phyloP scores from a whole-genome alignment of 1,140 invertebrate genomes.

The Ericerus pela region DNA sequence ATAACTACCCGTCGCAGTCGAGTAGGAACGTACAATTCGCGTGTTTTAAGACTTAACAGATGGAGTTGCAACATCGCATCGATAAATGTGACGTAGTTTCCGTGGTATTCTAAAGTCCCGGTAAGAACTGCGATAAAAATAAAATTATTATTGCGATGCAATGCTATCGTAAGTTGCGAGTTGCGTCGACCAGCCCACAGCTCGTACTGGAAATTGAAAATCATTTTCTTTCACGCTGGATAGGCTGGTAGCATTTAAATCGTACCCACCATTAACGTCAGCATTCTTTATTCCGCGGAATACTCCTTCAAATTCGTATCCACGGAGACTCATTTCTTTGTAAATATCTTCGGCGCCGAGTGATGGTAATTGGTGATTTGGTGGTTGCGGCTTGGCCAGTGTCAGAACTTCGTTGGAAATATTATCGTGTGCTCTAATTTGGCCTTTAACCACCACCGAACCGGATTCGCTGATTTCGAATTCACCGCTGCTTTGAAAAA shows the following conservation, averaged over 20 bases:
- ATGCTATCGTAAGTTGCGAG: background rate
- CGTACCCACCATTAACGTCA: conserved; percentile 42
- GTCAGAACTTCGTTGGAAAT: conserved; percentile 40
- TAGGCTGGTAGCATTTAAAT: too few relatives aligned
- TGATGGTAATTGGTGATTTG: conserved; percentile 37
- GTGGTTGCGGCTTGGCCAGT: conserved; percentile 32
- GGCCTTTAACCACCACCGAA: conserved; percentile 60
- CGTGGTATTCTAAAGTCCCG: conserved; percentile 62
- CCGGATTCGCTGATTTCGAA: conserved; percentile 87
- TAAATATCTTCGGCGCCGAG: conserved; percentile 71
- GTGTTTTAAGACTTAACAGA: conserved; percentile 56
- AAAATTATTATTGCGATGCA: too few relatives aligned
- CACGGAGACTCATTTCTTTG: conserved; percentile 80
- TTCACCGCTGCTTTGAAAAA: conserved; percentile 71
- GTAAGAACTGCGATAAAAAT: conserved; percentile 27
- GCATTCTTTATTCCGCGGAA: conserved; percentile 65
- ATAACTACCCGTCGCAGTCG: conserved; percentile 65
- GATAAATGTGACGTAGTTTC: conserved; percentile 84
- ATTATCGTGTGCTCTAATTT: conserved; percentile 50
- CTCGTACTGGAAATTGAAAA: too few relatives aligned
- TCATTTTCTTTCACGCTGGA: too few relatives aligned
- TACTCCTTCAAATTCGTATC: conserved; percentile 80
- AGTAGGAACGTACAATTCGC: conserved; percentile 74
- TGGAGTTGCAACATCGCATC: conserved; percentile 90
- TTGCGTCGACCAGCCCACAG: too few relatives aligned